A percentile compares a stretch with the other conserved stretches of the same genome.
Conservation (phyloP, 2,113 vertebrate genomes). For the Eulacestoma nigropectus region DNA sequence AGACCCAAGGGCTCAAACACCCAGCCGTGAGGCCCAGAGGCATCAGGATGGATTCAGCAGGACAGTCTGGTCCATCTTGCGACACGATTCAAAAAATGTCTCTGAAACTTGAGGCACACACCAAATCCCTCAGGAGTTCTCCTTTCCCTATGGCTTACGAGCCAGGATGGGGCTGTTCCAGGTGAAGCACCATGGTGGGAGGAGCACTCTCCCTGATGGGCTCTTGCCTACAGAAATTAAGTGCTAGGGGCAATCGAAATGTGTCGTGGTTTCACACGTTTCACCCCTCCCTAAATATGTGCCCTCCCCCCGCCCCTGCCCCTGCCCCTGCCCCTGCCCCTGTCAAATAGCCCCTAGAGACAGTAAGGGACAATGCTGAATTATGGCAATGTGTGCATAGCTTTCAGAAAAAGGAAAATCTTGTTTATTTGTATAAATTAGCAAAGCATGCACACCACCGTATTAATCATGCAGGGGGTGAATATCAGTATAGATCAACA, state of each 20-base stretch:
- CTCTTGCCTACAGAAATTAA: not conserved
- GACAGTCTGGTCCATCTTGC: rapidly evolving
- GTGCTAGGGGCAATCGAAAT: rapidly evolving
- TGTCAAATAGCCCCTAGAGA: not conserved
- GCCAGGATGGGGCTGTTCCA: not conserved
- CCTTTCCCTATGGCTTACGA: rapidly evolving
- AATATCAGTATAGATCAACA: not conserved
- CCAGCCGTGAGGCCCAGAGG: rapidly evolving
- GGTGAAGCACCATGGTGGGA: not conserved
- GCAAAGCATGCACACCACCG: not conserved
- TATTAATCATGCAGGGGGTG: not conserved
- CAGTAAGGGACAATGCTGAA: not conserved
- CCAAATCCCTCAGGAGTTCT: too few species aligned
- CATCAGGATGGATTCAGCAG: not conserved
- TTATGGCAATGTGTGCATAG: not conserved
- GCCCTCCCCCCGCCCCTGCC: not conserved
- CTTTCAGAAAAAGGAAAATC: not conserved
- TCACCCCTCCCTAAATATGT: not conserved
- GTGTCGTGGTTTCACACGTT: rapidly evolving
- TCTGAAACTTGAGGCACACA: not conserved
- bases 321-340: rapidly evolving
- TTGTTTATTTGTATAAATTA: not conserved
- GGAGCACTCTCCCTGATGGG: not conserved
- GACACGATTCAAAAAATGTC: rapidly evolving
- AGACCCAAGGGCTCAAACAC: not conserved